Evolutionary conservation across 2,113 vertebrate genomes (phyloP).

Genomic region (Telmatochromis sp.): DNA sequence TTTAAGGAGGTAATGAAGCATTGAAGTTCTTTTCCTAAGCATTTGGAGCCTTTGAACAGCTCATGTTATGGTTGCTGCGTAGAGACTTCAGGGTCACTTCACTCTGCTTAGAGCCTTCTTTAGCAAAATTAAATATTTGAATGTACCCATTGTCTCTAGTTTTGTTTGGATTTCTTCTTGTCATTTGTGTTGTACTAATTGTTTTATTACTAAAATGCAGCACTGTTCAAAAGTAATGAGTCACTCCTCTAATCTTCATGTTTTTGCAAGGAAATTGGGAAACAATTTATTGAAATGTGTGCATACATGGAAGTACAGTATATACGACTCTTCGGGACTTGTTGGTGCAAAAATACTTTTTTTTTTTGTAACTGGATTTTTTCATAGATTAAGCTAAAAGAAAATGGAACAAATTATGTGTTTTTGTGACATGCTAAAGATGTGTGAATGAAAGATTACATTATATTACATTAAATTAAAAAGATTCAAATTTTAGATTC

Average conservation of each 20-base stretch:
- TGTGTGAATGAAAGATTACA: not conserved
- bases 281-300: not conserved
- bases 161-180: not conserved
- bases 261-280: not conserved
- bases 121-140: not conserved
- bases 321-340: not conserved
- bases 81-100: not conserved
- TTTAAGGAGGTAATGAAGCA: not conserved
- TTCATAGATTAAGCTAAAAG: not conserved
- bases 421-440: not conserved
- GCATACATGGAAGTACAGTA: not conserved
- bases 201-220: not conserved
- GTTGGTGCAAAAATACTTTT: not conserved
- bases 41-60: not conserved
- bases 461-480: not conserved
- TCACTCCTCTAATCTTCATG: not conserved
- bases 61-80: not conserved
- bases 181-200: not conserved
- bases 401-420: not conserved
- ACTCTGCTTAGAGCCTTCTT: not conserved
- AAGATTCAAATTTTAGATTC: not conserved
- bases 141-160: not conserved
- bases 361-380: not conserved
- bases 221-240: not conserved
- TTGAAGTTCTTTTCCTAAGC: not conserved